Conservation (phyloP, 53 echinoderm and acorn worm genomes). For the Echinometra lucunter region DNA sequence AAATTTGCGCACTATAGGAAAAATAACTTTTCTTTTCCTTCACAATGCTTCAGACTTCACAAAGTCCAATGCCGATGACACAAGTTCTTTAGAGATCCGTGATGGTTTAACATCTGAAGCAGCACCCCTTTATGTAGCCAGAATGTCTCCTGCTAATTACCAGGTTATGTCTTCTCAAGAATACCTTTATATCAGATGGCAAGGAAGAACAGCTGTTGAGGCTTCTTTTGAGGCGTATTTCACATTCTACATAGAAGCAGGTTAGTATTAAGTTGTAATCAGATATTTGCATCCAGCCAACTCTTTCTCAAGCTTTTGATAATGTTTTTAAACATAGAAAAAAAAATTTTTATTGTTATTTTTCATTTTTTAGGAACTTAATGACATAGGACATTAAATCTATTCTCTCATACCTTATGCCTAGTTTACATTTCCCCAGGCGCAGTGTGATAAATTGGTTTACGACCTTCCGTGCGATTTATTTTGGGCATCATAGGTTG, state of each 20-base stretch:
- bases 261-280: not conserved
- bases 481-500: no score
- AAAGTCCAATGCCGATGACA: not conserved
- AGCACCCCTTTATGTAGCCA: slow-evolving; percentile 62
- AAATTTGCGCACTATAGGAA: no score
- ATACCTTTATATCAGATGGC: slow-evolving; percentile 79
- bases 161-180: slow-evolving; percentile 69
- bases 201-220: slow-evolving; percentile 62
- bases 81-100: slow-evolving; percentile 72
- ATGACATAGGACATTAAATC: no score
- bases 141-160: not conserved
- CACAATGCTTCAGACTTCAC: not conserved
- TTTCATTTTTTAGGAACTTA: no score
- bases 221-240: slow-evolving; percentile 51
- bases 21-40: not conserved
- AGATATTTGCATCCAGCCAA: no score
- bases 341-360: no score
- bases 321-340: no score
- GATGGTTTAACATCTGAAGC: slow-evolving; percentile 81
- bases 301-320: no score
- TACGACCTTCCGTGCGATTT: no score
- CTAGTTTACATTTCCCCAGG: no score
- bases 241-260: slow-evolving; percentile 75
- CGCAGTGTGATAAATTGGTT: no score
- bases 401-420: no score